Base-by-base conservation (phyloP, 2,797 vertebrate genomes). In the Propithecus perrieri region DNA sequence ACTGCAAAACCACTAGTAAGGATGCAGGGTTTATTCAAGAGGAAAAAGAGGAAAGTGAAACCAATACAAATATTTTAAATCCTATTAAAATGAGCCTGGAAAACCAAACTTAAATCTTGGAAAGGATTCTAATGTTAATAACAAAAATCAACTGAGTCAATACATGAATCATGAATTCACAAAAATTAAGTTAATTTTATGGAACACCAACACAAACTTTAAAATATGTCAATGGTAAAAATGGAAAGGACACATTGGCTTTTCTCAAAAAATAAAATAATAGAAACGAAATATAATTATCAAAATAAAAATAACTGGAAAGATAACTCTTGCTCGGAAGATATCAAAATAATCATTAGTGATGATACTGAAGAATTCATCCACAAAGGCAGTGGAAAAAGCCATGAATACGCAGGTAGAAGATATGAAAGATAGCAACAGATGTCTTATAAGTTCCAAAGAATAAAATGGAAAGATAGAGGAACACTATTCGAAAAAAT, bases 231-330 rank as follows among this genome's bases (percentile, higher is more conserved):
- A 30, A 11, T 67, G n/a, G 12, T 93, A 22, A 69, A 89, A 89
- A 78, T 41, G 26, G 12, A 79, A 94, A 86, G 65, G 61, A 85
- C 20, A 50, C 6, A 46, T 0, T 38, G 35, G 5, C 2, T 86
- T 75, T 93, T 81, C 72, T 71, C 15, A 81, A 92, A 89, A 87
- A 92, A 41, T 7, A 81, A 38, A 78, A 74, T n/a, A 69, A 80
- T n/a, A 9, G 65, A 75, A 95, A 57, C 48, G 48, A 55, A 80
- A 71, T 33, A 46, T 57, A 69, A 74, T 41, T 9, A 59, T 46
- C 75, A 79, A 69, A 61, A 41, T 71, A 78, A 61, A 79, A 88
- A 24, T 38, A 74, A 50, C 50, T 57, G 5, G 71, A 85, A 78
- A 88, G 18, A 10, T 50, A 85, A 76, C 7, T 81, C 22, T n/a